Base-by-base conservation (phyloP, 2,797 vertebrate species). In the Cuniculus paca region DNA sequence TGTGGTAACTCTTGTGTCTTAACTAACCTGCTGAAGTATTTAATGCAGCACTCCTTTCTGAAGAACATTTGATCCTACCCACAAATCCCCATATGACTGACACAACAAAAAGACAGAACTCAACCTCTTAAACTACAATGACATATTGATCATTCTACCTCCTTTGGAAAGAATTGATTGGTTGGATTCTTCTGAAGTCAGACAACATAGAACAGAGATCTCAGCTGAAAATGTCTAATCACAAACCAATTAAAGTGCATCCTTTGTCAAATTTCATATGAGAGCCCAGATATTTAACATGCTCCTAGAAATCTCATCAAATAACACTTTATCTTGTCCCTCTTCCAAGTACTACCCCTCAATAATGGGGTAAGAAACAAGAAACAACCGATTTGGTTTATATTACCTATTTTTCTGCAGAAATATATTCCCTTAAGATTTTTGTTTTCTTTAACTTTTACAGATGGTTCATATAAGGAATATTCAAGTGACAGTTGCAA, bases 401-500 rank as follows among this genome's bases (percentile, higher is more conserved):
- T 20, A 36, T 74, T 61, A 54, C 34, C 17, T 68, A 56, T 56
- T 26, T 78, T n/a, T 28, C 45, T 52, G 36, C 13, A 85, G 34
- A 90, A 81, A 63, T 88, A 11, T 36, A 68, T 77, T 72, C 80
- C 75, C 36, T 84, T 77, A 68, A 83, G 34, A 20, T 5, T 63
- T 88, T 63, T 93, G 14, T 80, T 83, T 42, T 86, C 54, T 78
- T 72, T 36, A 34, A 50, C 50, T 74, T 95, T 85, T 77, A 39
- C 6, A 50, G 20, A 65, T 77, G 28, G 28, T 63, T 83, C 77
- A 52, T 2, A 16, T 10, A 50, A 70, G 26, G 42, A 48, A 84
- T 19, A 12, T 68, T 36, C n/a, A 75, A 36, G 3, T 83, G 89
- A 92, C 54, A 83, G 70, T 17, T 36, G 12, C 72, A 81, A 70